A percentile compares a stretch with the other conserved stretches of the same genome.
Evolutionary conservation across 2,113 vertebrate genomes (phyloP).

Genomic region (Okapia johnstoni): DNA sequence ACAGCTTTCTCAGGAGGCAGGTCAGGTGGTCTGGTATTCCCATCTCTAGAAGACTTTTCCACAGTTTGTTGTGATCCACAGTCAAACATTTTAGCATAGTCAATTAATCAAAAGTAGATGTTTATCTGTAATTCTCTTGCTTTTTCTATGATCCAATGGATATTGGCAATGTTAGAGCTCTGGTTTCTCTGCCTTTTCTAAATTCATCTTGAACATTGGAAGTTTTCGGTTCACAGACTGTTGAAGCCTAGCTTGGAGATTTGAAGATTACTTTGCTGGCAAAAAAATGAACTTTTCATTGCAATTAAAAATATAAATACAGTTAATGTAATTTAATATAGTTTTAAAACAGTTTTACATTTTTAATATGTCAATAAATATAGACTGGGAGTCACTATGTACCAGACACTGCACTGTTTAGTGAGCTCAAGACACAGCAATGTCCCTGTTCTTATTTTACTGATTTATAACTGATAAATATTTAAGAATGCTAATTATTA

Average conservation of each 20-base stretch:
- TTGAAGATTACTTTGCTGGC: neutral
- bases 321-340: neutral
- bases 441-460: neutral
- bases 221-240: neutral
- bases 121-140: neutral
- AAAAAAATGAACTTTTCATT: neutral
- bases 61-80: neutral
- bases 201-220: neutral
- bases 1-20: neutral
- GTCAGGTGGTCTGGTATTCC: neutral
- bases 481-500: neutral
- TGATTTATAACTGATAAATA: neutral
- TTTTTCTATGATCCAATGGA: neutral
- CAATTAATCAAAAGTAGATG: neutral
- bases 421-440: neutral
- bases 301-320: neutral
- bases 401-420: neutral
- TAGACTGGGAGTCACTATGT: neutral
- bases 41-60: neutral
- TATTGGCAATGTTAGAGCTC: neutral
- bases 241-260: neutral
- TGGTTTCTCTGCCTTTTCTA: neutral
- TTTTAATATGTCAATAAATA: neutral
- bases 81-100: neutral
- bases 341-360: neutral